These are phyloP conservation scores for Eupithecia dodoneata DNA, from an alignment of 2,888 invertebrate genomes.

Conservation along the genomic window DNA sequence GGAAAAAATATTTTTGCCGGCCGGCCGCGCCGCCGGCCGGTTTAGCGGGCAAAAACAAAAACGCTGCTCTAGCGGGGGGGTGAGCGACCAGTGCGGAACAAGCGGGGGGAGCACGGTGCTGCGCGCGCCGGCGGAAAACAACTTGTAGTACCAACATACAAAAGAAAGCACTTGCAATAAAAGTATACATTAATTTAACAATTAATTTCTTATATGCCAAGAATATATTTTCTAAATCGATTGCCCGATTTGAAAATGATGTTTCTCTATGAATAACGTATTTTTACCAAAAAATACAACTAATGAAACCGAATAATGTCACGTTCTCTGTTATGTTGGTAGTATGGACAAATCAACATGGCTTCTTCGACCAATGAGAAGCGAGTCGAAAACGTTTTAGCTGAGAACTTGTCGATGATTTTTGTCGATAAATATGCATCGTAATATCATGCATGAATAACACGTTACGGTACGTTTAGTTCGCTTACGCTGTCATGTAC, in stretches of 20 bases:
- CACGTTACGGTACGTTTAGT: neutral
- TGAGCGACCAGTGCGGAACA: slow-evolving; percentile 33
- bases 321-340: slow-evolving; percentile 57
- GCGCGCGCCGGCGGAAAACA: slow-evolving; percentile 33
- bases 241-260: neutral
- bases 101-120: neutral
- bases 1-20: neutral
- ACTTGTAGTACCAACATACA: slow-evolving; percentile 55
- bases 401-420: slow-evolving; percentile 50
- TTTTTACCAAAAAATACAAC: neutral
- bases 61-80: neutral
- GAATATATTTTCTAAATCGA: neutral
- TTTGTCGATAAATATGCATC: slow-evolving; percentile 43
- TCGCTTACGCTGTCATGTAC: neutral
- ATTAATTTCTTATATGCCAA: neutral
- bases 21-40: neutral
- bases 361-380: slow-evolving; percentile 65
- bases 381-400: slow-evolving; percentile 42
- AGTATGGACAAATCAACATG: slow-evolving; percentile 51
- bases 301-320: slow-evolving; percentile 1
- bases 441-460: neutral
- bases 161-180: slow-evolving; percentile 57
- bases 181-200: slow-evolving; percentile 4
- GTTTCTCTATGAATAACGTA: neutral
- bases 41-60: neutral